Base-by-base conservation (phyloP, 53 echinoderm and acorn worm species). In the Echinometra lucunter region DNA sequence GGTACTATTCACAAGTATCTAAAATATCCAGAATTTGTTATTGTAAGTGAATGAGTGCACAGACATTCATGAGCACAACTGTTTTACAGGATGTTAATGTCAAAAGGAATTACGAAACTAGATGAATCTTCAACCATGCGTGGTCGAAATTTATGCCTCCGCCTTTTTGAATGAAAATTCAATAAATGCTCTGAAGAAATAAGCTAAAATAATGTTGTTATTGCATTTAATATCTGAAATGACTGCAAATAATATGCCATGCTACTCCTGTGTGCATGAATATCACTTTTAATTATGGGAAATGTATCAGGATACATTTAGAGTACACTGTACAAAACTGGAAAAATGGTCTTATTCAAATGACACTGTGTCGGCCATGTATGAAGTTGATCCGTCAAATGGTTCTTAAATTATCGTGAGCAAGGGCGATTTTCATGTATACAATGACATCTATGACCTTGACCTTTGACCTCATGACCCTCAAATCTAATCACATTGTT, bases 271-370 rank as follows among this genome's bases (percentile, higher is more conserved):
- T 78, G n/a, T n/a, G n/a, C n/a, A n/a, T n/a, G 78, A 78, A 78
- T 78, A 78, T 78, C 78, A 78, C 78, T 78, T 78, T 78, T 78
- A 78, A 78, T 78, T 78, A 78, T 78, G 78, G 78, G 78, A 78
- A 78, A 78, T 78, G 28, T 78, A 78, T 78, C 78, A 78, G 78
- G 78, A 78, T 78, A 78, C 78, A 78, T 78, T 78, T 13, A 78
- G 40, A 78, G 78, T 78, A 78, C 63, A 63, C 15, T 63, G 63
- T 63, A 63, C 63, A 63, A 63, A 63, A 63, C 63, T 63, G 63
- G 78, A 38, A 78, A 78, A 78, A 37, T 78, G 78, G 78, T 78
- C 78, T 78, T 78, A 78, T 37, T 78, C 78, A 78, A 78, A 78
- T 78, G 78, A 78, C 11, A 78, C 30, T 38, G 78, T n/a, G 78